A percentile compares a stretch with the other conserved stretches of the same genome.
These are phyloP conservation scores for Drosophila bocqueti DNA, from an alignment of 1,140 invertebrate species.

Conservation along the genomic window DNA sequence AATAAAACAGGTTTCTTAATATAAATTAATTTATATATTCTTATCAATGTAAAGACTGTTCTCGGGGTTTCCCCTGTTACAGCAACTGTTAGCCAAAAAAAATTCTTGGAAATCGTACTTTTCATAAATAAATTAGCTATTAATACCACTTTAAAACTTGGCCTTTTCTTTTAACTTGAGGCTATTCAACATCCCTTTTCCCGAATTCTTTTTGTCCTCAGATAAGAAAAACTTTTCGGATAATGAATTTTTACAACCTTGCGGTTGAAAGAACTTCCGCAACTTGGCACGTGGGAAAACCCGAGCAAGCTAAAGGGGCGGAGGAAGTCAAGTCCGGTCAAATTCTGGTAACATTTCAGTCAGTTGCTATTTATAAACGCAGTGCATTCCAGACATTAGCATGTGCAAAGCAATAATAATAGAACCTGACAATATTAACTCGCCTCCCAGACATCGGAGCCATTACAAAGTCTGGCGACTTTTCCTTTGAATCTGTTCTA, in stretches of 20 bases:
- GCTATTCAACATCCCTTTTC: not conserved
- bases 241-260: slow-evolving; percentile 64
- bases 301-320: slow-evolving; percentile 11
- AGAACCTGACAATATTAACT: slow-evolving; percentile 33
- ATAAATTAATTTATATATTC: not conserved
- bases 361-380: slow-evolving; percentile 52
- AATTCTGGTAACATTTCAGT: slow-evolving; percentile 35
- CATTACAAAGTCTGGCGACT: slow-evolving; percentile 52
- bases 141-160: slow-evolving; percentile 29
- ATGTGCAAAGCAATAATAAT: slow-evolving; percentile 32
- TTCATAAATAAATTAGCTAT: slow-evolving; percentile 27
- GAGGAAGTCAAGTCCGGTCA: slow-evolving; percentile 23
- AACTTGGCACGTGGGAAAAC: slow-evolving; percentile 25
- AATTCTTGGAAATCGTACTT: not conserved
- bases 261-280: slow-evolving; percentile 70
- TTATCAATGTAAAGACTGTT: not conserved
- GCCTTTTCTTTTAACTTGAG: not conserved
- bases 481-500: slow-evolving; percentile 58
- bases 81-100: not conserved
- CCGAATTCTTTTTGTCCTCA: not conserved
- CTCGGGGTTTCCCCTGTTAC: not conserved
- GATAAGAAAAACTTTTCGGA: slow-evolving; percentile 52
- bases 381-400: slow-evolving; percentile 68
- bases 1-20: not conserved
- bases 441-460: slow-evolving; percentile 17